A percentile compares a stretch with the other conserved stretches of the same genome.
These are phyloP conservation scores for Gobius niger DNA, from an alignment of 2,113 vertebrate species.

Conservation along the genomic window DNA sequence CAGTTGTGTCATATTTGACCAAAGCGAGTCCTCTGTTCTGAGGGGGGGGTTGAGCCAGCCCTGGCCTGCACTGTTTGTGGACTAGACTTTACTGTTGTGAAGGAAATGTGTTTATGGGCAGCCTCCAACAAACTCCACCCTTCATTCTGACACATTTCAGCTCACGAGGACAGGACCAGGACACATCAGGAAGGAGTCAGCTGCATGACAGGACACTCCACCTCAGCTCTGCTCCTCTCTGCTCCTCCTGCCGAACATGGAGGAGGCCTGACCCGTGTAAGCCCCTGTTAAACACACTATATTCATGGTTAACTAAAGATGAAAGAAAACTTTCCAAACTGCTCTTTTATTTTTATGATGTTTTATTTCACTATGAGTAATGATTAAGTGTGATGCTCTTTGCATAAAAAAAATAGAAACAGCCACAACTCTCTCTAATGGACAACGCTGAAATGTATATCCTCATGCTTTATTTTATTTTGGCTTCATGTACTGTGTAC, in stretches of 20 bases:
- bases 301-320: conserved; percentile 85
- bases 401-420: conserved; percentile 71
- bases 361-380: conserved; percentile 91
- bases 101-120: conserved; percentile 76
- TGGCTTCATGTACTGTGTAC: conserved; percentile 89
- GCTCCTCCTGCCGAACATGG: conserved; percentile 78
- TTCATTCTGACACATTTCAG: conserved; percentile 99
- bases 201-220: conserved; percentile 64
- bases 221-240: conserved; percentile 58
- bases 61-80: conserved; percentile 50
- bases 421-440: conserved; percentile 41
- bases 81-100: conserved; percentile 48
- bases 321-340: conserved; percentile 79
- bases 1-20: neutral
- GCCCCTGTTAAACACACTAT: conserved; percentile 90
- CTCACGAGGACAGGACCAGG: conserved; percentile 90
- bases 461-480: conserved; percentile 12
- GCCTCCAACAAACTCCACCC: conserved; percentile 98
- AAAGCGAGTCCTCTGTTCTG: conserved; percentile 1
- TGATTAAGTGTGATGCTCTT: conserved; percentile 82
- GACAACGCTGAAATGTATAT: conserved; percentile 48
- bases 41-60: conserved; percentile 54
- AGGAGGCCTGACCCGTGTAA: conserved; percentile 84
- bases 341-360: conserved; percentile 89
- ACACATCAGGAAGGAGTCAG: conserved; percentile 63